Evolutionary conservation across 2,797 vertebrate genomes (phyloP).

Genomic region (Phylloscopus collybita): DNA sequence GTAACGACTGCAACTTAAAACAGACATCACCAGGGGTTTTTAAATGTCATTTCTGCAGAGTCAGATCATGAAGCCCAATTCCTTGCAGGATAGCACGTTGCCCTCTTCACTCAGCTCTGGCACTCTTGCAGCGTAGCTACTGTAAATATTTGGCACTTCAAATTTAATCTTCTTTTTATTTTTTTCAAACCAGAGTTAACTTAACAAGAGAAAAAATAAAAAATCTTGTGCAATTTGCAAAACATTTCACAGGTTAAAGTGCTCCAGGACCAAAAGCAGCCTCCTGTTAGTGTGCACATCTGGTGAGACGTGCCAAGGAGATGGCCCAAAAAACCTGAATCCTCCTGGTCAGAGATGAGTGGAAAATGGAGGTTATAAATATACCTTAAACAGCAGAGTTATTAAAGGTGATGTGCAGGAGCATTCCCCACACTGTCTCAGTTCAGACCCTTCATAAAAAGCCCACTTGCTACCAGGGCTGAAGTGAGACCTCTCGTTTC

Average conservation of each 20-base stretch:
- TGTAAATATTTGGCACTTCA: not conserved
- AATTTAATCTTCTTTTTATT: not conserved
- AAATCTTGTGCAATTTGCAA: not conserved
- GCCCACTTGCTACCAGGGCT: not conserved
- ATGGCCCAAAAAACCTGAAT: not conserved
- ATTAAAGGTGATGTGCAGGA: not conserved
- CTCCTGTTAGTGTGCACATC: not conserved
- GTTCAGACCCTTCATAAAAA: not conserved
- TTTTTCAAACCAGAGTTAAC: not conserved
- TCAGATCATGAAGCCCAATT: not conserved
- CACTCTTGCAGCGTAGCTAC: not conserved
- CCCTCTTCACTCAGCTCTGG: not conserved
- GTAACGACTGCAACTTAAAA: not conserved
- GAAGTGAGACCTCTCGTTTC: not conserved
- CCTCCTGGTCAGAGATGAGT: not conserved
- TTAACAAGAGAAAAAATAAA: not conserved
- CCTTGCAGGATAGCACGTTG: not conserved
- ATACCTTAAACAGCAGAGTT: not conserved
- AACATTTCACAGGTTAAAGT: not conserved
- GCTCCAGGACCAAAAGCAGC: not conserved
- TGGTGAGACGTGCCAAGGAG: not conserved
- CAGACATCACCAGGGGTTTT: slow-evolving; percentile 25
- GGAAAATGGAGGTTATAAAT: not conserved
- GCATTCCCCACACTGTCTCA: not conserved
- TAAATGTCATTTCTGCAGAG: slow-evolving; percentile 15